Percentiles rank a stretch among this genome's conserved stretches.
Evolutionary conservation across 2,113 vertebrate species (phyloP).

Genomic region (human): DNA sequence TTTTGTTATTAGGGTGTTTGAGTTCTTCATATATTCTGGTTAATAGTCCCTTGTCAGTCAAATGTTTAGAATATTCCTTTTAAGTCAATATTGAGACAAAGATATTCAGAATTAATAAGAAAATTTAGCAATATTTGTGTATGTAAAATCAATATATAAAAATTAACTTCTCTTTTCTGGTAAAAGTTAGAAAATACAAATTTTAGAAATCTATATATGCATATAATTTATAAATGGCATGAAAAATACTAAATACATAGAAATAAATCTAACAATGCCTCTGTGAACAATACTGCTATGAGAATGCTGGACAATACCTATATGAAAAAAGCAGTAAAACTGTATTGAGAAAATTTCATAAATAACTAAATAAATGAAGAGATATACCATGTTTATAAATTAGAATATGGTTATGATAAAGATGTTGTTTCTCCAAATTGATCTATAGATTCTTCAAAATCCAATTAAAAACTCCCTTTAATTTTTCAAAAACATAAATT

Average conservation of each 20-base stretch:
- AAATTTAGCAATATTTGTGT: background rate
- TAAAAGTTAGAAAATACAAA: background rate
- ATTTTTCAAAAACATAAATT: background rate
- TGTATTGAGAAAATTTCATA: background rate
- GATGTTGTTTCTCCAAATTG: background rate
- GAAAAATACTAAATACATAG: background rate
- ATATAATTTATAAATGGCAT: background rate
- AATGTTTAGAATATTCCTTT: background rate
- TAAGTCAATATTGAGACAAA: background rate
- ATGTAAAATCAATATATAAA: background rate
- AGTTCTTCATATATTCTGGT: background rate
- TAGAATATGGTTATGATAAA: background rate
- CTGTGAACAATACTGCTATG: background rate
- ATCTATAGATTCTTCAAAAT: background rate
- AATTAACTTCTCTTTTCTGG: background rate
- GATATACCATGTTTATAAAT: background rate
- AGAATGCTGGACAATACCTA: background rate
- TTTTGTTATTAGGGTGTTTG: background rate
- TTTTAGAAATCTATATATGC: background rate
- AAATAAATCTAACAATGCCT: background rate
- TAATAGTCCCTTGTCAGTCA: background rate
- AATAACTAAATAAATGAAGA: background rate
- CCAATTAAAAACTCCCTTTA: background rate
- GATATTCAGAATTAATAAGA: background rate
- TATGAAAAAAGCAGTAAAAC: background rate